Evolutionary conservation across 2,797 vertebrate genomes (phyloP).

Genomic region (Lepidocolaptes lacrymiger): DNA sequence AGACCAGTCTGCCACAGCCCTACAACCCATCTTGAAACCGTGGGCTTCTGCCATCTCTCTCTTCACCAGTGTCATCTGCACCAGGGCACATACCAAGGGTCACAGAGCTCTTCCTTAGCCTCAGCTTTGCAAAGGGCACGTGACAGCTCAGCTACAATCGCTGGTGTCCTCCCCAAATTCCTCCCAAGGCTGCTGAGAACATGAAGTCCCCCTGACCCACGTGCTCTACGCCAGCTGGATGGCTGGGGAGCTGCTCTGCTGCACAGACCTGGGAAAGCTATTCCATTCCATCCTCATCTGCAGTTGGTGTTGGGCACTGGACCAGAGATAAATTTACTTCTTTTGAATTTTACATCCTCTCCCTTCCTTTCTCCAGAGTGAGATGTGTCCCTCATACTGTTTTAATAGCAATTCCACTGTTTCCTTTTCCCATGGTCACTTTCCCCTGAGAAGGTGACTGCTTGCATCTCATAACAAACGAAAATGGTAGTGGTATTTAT

Average conservation of each 20-base stretch:
- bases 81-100: rapidly evolving
- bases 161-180: not conserved
- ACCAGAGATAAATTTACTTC: not conserved
- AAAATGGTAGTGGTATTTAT: not conserved
- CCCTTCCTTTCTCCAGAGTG: not conserved
- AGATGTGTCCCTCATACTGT: not conserved
- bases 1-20: not conserved
- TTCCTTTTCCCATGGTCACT: not conserved
- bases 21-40: not conserved
- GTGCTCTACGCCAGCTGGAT: not conserved
- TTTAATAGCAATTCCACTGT: not conserved
- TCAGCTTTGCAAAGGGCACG: rapidly evolving
- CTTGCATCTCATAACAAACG: not conserved
- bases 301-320: not conserved
- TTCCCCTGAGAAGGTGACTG: not conserved
- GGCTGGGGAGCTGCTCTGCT: not conserved
- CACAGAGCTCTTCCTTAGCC: not conserved
- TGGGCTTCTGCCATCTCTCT: not conserved
- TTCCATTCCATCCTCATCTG: not conserved
- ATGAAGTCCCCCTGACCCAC: not conserved
- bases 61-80: not conserved
- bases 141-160: not conserved
- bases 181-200: not conserved
- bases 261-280: rapidly evolving
- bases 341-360: not conserved